Evolutionary conservation across 2,888 invertebrate genomes (phyloP).

Genomic region (Loripinus fragilis): DNA sequence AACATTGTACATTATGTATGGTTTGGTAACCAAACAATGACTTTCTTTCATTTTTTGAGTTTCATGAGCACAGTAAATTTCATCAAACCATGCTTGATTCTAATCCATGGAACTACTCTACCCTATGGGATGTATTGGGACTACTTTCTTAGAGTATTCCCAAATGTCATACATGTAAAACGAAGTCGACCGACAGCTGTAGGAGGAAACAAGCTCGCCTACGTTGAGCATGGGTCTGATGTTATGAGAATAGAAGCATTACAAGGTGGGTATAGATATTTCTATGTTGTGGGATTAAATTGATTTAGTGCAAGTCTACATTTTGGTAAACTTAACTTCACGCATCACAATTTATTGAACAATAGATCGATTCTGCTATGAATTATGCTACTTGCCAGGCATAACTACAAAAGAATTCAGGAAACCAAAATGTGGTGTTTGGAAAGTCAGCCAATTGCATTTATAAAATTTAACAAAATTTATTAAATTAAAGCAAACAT

Average conservation of each 20-base stretch:
- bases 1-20: conserved; percentile 73
- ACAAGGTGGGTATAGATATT: no score
- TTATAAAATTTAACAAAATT: no score
- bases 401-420: no score
- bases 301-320: no score
- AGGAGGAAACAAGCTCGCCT: conserved; percentile 59
- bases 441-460: no score
- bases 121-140: conserved; percentile 70
- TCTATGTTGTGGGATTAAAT: no score
- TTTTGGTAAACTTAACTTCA: no score
- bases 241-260: conserved; percentile 69
- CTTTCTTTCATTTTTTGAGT: conserved; percentile 68
- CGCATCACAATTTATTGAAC: no score
- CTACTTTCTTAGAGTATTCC: conserved; percentile 64
- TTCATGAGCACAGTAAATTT: conserved; percentile 67
- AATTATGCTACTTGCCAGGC: no score
- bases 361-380: no score
- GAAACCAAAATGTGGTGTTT: no score
- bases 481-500: no score
- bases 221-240: conserved; percentile 74
- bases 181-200: conserved; percentile 62
- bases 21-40: conserved; percentile 65
- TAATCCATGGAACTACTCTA: conserved; percentile 67
- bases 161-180: conserved; percentile 64
- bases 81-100: conserved; percentile 70